Base-by-base conservation (phyloP, 2,113 vertebrate genomes). In the Ochotona princeps region DNA sequence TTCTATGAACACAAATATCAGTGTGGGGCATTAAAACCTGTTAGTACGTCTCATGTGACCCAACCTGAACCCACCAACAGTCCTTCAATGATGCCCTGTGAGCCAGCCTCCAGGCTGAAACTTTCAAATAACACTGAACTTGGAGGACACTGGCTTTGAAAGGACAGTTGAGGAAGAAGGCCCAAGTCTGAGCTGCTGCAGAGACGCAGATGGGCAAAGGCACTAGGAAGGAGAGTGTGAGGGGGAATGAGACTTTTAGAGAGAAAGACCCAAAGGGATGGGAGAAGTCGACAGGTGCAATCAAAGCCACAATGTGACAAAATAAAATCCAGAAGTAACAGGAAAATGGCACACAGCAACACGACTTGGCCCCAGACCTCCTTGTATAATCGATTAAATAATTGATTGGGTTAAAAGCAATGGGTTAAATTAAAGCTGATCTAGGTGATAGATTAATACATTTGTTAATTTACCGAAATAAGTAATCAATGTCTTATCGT, bases 381-480 rank as follows among this genome's bases (percentile, higher is more conserved):
- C 49, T 89, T 76, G 65, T 93, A 95, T 91, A 70, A 89, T 13
- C 61, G 57, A 82, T 9, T 89, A 44, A 91, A 60, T 76, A 44
- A 91, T 44, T 76, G 61, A 18, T 20, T 38, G 25, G 81, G 35
- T 47, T 61, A 38, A 69, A 57, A 94, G 54, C 47, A 83, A 85
- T 25, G 44, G 25, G n/a, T 85, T 49, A 91, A 72, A 73, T 76
- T 60, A 69, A 94, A 83, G 51, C 49, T 90, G 51, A 72, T 72
- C 63, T 85, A 57, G 54, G 54, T 57, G 18, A 57, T 57, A 57
- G 54, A 17, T 57, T 57, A 63, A 81, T 89, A 90, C 51, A 79
- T 30, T 87, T 70, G 38, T 90, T 89, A 90, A 69, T 49, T 38
- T 81, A 74, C n/a, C 63, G 67, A 90, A 93, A 94, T 51, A 63